Evolutionary conservation across 2,888 invertebrate genomes (phyloP).

Genomic region (Achlya flavicornis): DNA sequence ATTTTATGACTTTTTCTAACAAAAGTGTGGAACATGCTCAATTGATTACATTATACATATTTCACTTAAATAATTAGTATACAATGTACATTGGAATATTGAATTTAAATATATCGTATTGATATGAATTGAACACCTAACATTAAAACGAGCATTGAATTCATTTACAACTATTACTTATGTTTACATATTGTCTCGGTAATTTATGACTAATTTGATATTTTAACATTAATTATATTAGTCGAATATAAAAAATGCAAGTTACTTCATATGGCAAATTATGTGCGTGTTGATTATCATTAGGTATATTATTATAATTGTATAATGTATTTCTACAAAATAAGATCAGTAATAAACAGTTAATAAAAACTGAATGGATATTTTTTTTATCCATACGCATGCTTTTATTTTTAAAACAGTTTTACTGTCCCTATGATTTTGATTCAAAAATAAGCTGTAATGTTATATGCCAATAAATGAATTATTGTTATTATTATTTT

Average conservation of each 20-base stretch:
- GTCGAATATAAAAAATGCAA: slow-evolving; percentile 19
- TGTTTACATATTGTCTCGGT: slow-evolving; percentile 74
- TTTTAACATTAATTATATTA: slow-evolving; percentile 19
- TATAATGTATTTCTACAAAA: not conserved
- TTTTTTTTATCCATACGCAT: no score
- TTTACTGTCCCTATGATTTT: no score
- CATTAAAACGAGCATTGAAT: slow-evolving; percentile 25
- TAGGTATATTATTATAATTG: no score
- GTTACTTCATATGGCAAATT: slow-evolving; percentile 10
- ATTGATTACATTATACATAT: not conserved
- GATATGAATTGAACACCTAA: slow-evolving; percentile 35
- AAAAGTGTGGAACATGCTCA: not conserved
- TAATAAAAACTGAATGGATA: no score
- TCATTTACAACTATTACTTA: slow-evolving; percentile 36
- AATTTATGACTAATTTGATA: slow-evolving; percentile 58
- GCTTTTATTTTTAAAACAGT: no score
- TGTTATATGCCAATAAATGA: no score
- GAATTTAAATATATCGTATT: not conserved
- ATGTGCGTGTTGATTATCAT: slow-evolving; percentile 13
- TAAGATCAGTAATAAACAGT: not conserved
- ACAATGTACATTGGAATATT: slow-evolving; percentile 3
- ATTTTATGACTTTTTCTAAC: not conserved
- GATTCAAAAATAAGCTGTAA: no score
- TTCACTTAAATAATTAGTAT: not conserved
- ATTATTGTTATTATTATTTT: no score